Evolutionary conservation across 2,797 vertebrate genomes (phyloP), one percentile per base, ranked within the genome.

Genomic region (Sebastes alutus): DNA sequence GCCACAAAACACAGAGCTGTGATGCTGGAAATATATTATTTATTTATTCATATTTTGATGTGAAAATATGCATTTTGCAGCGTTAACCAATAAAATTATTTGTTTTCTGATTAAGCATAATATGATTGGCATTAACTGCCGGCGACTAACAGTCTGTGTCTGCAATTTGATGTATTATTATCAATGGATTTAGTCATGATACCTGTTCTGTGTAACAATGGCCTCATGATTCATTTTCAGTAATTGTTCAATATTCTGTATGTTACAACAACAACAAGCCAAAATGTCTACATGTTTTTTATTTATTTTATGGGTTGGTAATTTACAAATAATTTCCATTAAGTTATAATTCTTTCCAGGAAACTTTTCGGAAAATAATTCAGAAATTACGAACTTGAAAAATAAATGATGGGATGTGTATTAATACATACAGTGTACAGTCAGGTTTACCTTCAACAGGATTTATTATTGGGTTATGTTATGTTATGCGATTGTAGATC

Each of bases 11-110:
- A 23, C 23, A 63, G 14, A 30, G 27, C 25, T 10, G 5, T 81
- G 22, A 62, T 62, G 35, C 23, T 18, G 16, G 63, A 63, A 11
- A 77, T 25, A 55, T 25, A 38, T 27, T n/a, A 59, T 49, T 68
- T 82, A 66, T 75, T 72, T 32, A 33, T 71, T 65, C 9, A 61
- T 49, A 23, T 75, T 46, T 71, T 32, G 35, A 70, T 49, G 22
- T 52, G 29, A 52, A 63, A 67, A 67, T 23, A 7, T 69, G 23
- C 12, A 68, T 80, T 56, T 65, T 70, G 23, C 18, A 66, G 74
- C 32, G 55, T 67, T 46, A 61, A 52, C 16, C 13, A 69, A 25
- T 38, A 16, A 3, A 52, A 18, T 12, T 0, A 32, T 71, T 23
- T 16, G 2, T 72, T 54, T 65, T 46, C 12, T 68, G 10, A 55